A percentile compares a stretch with the other conserved stretches of the same genome.
Evolutionary conservation across 2,113 vertebrate species (phyloP).

Genomic region (Microtus richardsoni): DNA sequence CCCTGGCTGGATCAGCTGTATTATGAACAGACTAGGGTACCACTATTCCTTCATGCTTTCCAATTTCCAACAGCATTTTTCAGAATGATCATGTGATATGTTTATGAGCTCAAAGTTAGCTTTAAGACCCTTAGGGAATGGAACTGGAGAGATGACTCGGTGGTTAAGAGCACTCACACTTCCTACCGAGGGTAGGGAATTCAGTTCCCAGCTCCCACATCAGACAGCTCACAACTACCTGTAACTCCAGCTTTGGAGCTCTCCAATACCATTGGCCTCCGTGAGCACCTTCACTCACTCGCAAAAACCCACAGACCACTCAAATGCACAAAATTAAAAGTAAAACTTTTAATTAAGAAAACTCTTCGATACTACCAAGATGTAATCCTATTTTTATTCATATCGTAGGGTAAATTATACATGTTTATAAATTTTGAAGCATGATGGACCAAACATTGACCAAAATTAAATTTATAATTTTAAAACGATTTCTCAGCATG

Average conservation of each 20-base stretch:
- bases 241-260: background rate
- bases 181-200: background rate
- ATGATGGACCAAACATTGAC: background rate
- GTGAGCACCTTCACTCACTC: background rate
- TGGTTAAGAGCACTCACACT: background rate
- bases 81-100: background rate
- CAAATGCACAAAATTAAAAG: background rate
- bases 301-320: background rate
- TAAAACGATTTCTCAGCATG: constrained; percentile 20
- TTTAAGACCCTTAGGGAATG: constrained; percentile 17
- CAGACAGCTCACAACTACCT: background rate
- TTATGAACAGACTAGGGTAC: background rate
- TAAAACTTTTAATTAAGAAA: background rate
- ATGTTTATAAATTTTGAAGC: constrained; percentile 14
- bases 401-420: background rate
- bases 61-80: constrained; percentile 28
- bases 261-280: background rate
- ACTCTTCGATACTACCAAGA: background rate
- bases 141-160: background rate
- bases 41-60: constrained; percentile 13
- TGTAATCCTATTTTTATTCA: background rate
- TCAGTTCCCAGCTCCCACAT: background rate
- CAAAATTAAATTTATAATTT: constrained; percentile 16
- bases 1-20: background rate
- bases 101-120: constrained; percentile 19